These are phyloP conservation scores for Cydia pomonella DNA, from an alignment of 1,140 invertebrate species.

Conservation along the genomic window DNA sequence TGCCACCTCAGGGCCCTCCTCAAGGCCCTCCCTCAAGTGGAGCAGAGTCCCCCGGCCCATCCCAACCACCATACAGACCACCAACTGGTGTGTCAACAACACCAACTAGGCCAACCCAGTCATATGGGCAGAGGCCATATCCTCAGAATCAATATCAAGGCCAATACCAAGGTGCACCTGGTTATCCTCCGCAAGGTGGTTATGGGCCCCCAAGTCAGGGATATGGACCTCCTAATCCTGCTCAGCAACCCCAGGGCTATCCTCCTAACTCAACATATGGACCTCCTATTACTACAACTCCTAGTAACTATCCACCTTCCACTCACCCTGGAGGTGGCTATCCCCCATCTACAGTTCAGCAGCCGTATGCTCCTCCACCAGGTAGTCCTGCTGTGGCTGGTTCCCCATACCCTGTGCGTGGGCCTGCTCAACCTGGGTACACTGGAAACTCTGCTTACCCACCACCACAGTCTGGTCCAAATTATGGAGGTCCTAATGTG, in stretches of 20 bases:
- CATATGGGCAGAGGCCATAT: slow-evolving; percentile 77
- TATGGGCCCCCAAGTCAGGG: slow-evolving; percentile 75
- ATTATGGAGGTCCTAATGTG: slow-evolving; percentile 66
- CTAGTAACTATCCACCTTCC: slow-evolving; percentile 74
- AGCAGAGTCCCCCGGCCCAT: slow-evolving; percentile 61
- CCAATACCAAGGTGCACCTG: slow-evolving; percentile 75
- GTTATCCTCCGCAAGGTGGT: slow-evolving; percentile 69
- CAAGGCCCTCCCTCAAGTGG: slow-evolving; percentile 65
- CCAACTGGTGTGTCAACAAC: slow-evolving; percentile 71
- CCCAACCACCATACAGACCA: slow-evolving; percentile 70
- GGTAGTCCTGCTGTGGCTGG: slow-evolving; percentile 72
- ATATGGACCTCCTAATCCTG: slow-evolving; percentile 76
- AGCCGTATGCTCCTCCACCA: slow-evolving; percentile 74
- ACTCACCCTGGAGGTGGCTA: slow-evolving; percentile 75
- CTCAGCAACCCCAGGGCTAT: slow-evolving; percentile 76
- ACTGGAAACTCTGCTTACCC: slow-evolving; percentile 75
- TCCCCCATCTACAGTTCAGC: slow-evolving; percentile 73
- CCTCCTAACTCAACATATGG: slow-evolving; percentile 77
- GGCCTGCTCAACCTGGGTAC: slow-evolving; percentile 65
- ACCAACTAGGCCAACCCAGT: slow-evolving; percentile 75
- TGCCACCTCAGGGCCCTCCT: slow-evolving; percentile 59
- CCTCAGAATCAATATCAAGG: slow-evolving; percentile 79
- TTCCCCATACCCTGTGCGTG: slow-evolving; percentile 72
- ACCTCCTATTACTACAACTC: slow-evolving; percentile 76
- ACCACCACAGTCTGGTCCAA: slow-evolving; percentile 65